Base-by-base conservation (phyloP, 2,888 invertebrate species). In the Amphipyra tragopoginis region DNA sequence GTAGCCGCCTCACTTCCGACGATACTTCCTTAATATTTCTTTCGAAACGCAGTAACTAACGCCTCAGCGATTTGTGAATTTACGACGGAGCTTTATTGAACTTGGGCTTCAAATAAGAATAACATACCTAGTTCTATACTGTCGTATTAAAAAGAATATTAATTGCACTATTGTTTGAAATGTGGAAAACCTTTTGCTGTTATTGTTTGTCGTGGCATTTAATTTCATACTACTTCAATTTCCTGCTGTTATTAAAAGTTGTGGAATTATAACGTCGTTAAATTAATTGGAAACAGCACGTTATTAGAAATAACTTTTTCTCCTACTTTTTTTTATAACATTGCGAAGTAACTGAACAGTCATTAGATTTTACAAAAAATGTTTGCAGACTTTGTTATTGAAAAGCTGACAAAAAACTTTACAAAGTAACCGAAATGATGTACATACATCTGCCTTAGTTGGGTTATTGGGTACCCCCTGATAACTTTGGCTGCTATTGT, bases 1-100 rank as follows among this genome's bases (percentile, higher is more conserved):
- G 50, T 40, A 64, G 65, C 65, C 61, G 70, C 64, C 72, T 76
- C 70, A 79, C 76, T 84, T 86, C 82, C 83, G 80, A 81, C 60
- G 68, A 76, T 77, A 77, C 81, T 86, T 83, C 79, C 78, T 75
- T 50, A 65, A 82, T 86, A 82, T 81, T 85, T 85, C 82, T 84
- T 84, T 79, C 65, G 67, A 77, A 77, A 72, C 62, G 68, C 65
- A 77, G 66, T 72, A 13, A 45, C 49, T 67, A 63, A 61, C 54
- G 54, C 67, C 43, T 67, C 59, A 59, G 57, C 75, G 74, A 77
- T 79, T 77, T 77, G 69, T 69, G 72, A 78, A 83, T 83, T 80
- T 75, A 82, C 76, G 81, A 77, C 67, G 21, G 49, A 70, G 48
- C 49, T 65, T 65, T 72, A 75, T 79, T 74, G 72, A 73, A 59